phyloP scores from a whole-genome alignment of 2,797 vertebrate species.

The Anomalospiza imberbis region DNA sequence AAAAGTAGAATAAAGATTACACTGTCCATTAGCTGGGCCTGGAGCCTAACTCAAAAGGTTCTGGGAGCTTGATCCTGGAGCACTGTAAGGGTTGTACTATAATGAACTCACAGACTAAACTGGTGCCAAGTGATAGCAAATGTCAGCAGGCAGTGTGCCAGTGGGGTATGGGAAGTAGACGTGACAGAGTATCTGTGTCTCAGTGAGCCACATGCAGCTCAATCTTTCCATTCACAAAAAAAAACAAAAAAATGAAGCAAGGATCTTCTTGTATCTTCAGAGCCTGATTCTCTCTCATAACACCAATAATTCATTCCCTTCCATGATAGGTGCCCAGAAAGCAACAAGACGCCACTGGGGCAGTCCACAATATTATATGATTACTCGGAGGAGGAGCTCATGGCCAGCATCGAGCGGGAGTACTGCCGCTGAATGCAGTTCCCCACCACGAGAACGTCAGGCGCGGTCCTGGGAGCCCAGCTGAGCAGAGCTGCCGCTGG shows the following conservation, averaged over 20 bases:
- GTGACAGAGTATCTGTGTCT: not conserved
- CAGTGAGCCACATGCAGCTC: not conserved
- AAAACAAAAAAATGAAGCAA: not conserved
- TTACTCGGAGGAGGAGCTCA: constrained; percentile 76
- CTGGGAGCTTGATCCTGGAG: not conserved
- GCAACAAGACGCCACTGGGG: not conserved
- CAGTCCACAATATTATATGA: constrained; percentile 59
- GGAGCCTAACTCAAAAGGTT: not conserved
- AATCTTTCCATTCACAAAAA: not conserved
- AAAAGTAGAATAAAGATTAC: not conserved
- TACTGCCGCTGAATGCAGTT: constrained; percentile 57
- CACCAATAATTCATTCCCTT: not conserved
- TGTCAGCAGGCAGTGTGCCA: not conserved
- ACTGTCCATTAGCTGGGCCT: not conserved
- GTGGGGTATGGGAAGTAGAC: not conserved
- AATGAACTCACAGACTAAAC: not conserved
- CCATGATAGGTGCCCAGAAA: constrained; percentile 26
- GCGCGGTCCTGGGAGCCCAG: not conserved
- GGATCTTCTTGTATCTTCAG: not conserved
- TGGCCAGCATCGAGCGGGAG: constrained; percentile 78
- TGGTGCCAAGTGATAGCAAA: not conserved
- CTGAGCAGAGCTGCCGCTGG: not conserved
- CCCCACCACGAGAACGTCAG: rapidly evolving
- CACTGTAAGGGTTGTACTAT: not conserved
- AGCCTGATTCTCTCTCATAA: not conserved